Base-by-base conservation (phyloP, 2,113 vertebrate genomes). In the Casuarius casuarius region DNA sequence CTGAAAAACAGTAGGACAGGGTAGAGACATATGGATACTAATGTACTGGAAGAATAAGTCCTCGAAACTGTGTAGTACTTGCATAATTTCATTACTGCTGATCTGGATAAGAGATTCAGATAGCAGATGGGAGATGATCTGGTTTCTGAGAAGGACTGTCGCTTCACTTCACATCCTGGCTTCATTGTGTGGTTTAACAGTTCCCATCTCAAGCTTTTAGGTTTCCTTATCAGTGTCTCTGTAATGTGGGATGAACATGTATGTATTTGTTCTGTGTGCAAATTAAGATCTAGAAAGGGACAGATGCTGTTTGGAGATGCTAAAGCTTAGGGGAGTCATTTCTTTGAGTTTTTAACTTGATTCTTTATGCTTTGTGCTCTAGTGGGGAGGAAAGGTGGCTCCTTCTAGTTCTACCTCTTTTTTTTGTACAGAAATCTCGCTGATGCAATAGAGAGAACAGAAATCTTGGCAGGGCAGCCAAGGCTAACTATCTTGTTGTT, bases 201-300 rank as follows among this genome's bases (percentile, higher is more conserved):
- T 87, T 95, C 58, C 16, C 16, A 12, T 56, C 49, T 89, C 62
- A 75, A 65, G 31, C 59, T 86, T 38, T 9, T 52, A 25, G 10
- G 19, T 79, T 61, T 51, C 59, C 8, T 33, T 78, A 44, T 7
- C 0, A 1, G 2, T 76, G 48, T 67, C n/a, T 82, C 78, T 82
- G 38, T 78, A 68, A 79, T 29, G 5, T 66, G n/a, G n/a, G 93
- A 63, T 74, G 80, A 86, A 46, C 21, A 9, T 1, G 8, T 49
- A 19, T 4, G 2, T 35, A 23, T 10, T 51, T 67, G 8, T 72
- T 84, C 29, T 61, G 11, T 0, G 0, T 86, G 68, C 38, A 71
- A 22, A 38, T 74, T 42, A 21, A 87, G 40, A 44, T 29, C 6
- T 28, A 58, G 52, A 72, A 73, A 46, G 42, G 46, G 7, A 33